phyloP scores from a whole-genome alignment of 1,140 invertebrate species.

The Temnothorax nylanderi region DNA sequence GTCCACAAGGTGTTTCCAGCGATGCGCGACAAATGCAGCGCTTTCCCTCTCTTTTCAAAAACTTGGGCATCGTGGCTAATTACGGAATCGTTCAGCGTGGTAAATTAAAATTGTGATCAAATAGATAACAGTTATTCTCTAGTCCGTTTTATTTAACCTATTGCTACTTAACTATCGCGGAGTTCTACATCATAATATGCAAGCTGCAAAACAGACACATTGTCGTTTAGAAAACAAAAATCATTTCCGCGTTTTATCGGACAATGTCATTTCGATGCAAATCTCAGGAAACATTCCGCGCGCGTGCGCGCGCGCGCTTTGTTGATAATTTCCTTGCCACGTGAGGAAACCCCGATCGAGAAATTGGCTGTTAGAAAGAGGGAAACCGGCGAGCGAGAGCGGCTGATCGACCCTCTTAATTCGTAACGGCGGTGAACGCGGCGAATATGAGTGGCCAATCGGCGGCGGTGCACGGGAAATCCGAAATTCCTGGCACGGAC shows the following conservation, averaged over 20 bases:
- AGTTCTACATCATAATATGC: not conserved
- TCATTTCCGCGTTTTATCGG: not conserved
- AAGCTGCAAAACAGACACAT: not conserved
- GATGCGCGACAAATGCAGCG: constrained; percentile 36
- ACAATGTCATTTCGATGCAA: not conserved
- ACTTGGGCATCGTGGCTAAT: not conserved
- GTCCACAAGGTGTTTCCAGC: constrained; percentile 5
- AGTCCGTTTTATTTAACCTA: not conserved
- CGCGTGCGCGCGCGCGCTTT: not conserved
- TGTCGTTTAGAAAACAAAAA: not conserved
- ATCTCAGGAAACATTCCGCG: not conserved
- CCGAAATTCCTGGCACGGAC: constrained; percentile 75
- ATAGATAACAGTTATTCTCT: not conserved
- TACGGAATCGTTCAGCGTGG: not conserved
- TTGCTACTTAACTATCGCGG: not conserved
- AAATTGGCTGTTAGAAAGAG: not conserved
- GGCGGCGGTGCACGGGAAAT: constrained; percentile 65
- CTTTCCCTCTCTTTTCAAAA: not conserved
- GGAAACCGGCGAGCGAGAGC: not conserved
- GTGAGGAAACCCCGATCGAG: constrained; percentile 29
- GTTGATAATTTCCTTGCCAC: not conserved
- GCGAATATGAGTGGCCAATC: constrained; percentile 56
- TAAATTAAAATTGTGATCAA: not conserved
- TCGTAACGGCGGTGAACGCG: constrained; percentile 57
- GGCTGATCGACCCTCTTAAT: constrained; percentile 58